Evolutionary conservation across 2,888 invertebrate genomes (phyloP).

Genomic region (Xestoiulus laeticollis): DNA sequence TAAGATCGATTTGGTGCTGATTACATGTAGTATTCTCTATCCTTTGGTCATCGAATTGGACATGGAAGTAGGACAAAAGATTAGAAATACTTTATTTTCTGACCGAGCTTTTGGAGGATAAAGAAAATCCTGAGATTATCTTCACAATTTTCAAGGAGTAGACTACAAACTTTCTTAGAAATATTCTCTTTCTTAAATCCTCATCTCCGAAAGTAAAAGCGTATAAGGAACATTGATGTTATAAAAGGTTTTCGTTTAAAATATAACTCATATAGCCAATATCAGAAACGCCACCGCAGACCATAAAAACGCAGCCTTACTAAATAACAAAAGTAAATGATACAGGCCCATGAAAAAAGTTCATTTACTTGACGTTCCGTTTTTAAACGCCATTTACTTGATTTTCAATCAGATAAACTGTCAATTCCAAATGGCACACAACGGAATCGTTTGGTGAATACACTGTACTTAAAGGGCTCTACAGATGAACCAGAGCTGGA

Average conservation of each 20-base stretch:
- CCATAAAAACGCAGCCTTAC: neutral
- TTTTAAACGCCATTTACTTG: slow-evolving; percentile 28
- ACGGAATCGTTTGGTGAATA: neutral
- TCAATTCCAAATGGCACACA: slow-evolving; percentile 32
- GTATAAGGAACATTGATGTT: neutral
- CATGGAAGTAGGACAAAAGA: neutral
- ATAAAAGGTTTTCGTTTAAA: slow-evolving; percentile 2
- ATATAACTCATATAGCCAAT: neutral
- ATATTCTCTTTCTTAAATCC: neutral
- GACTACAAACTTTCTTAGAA: neutral
- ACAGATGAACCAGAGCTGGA: neutral
- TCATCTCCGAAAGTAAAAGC: neutral
- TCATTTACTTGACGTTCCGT: neutral
- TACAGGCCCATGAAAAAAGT: neutral
- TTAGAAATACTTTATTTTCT: neutral
- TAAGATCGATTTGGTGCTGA: too few species aligned
- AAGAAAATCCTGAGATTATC: neutral
- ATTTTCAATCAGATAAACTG: slow-evolving; percentile 14
- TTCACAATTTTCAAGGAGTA: neutral
- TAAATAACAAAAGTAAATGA: neutral
- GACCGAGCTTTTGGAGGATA: neutral
- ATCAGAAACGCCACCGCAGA: neutral
- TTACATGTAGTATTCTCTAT: neutral
- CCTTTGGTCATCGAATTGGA: neutral
- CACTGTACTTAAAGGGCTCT: slow-evolving; percentile 1